phyloP scores from a whole-genome alignment of 1,140 invertebrate species.

The Phthorimaea operculella region DNA sequence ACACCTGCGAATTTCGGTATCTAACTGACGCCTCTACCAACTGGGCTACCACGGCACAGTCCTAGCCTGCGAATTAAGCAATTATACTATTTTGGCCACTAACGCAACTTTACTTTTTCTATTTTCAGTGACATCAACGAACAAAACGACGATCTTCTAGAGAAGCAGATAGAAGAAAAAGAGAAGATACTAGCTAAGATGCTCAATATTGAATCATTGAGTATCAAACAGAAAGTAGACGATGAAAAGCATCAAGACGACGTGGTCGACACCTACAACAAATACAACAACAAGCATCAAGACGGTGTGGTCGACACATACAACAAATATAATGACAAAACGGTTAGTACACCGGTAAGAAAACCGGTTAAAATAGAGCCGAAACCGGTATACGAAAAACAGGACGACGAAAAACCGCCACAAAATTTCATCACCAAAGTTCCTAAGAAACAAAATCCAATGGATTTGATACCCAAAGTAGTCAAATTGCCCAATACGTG shows the following conservation, averaged over 20 bases:
- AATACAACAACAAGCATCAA: not conserved
- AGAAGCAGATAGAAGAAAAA: slow-evolving; percentile 61
- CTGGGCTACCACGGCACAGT: too few species aligned
- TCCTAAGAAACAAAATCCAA: slow-evolving; percentile 22
- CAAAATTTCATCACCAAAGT: slow-evolving; percentile 16
- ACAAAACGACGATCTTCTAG: slow-evolving; percentile 48
- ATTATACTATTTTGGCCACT: too few species aligned
- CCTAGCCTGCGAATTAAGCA: too few species aligned
- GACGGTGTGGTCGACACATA: not conserved
- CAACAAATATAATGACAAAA: not conserved
- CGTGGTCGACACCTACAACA: not conserved
- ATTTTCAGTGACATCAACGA: slow-evolving; percentile 33
- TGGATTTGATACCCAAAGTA: slow-evolving; percentile 51
- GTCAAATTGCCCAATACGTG: slow-evolving; percentile 55
- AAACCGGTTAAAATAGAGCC: slow-evolving; percentile 9
- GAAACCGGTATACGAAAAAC: slow-evolving; percentile 12
- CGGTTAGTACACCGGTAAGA: too few species aligned
- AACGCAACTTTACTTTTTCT: too few species aligned
- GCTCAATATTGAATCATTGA: slow-evolving; percentile 59
- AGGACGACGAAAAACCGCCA: slow-evolving; percentile 15
- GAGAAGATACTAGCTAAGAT: slow-evolving; percentile 64
- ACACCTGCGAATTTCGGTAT: too few species aligned
- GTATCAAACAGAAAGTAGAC: slow-evolving; percentile 24
- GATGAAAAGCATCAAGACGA: not conserved
- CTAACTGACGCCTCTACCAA: too few species aligned